Evolutionary conservation across 2,113 vertebrate genomes (phyloP), one percentile per base, ranked within the genome.

Genomic region (Lichenostomus cassidix): DNA sequence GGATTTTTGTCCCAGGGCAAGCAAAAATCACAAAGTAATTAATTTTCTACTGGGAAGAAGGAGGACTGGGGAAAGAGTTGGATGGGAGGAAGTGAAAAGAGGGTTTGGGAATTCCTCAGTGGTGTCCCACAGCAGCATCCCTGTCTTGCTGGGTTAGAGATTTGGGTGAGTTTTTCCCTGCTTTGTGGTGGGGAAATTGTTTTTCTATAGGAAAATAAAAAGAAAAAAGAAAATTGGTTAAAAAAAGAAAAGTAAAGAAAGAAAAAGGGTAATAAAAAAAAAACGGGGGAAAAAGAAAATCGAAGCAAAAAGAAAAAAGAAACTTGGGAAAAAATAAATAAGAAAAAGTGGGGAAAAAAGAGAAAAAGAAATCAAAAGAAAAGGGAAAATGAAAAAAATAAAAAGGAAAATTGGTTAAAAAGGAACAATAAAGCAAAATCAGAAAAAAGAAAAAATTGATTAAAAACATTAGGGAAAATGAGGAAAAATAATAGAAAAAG

Each of bases 241-340:
- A 60, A 73, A 68, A 42, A 75, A 41, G n/a, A 44, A 22, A 6
- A 31, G 20, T 9, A 46, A 46, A 37, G 50, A 24, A 56, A n/a
- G 5, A 23, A 39, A 28, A 58, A 31, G 0, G 1, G 2, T 35
- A 29, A 56, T 22, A 11, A 11, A 37, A 35, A 33, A 37, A 41
- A 23, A 28, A 4, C 9, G 9, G 7, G 3, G 0, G 3, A 18
- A 23, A 13, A 42, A 37, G 11, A 22, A 15, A 42, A 28, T n/a
- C 15, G 28, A 19, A n/a, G 6, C 12, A 27, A 19, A 55, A 50
- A 41, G 41, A 15, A 37, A 29, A 58, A 53, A 31, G 33, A 59
- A 62, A 59, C 2, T 27, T 11, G 39, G 11, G n/a, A 16, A 27
- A 41, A 58, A 14, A 28, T 39, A 33, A 42, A 12, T 67, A 35